Conservation (phyloP, 2,113 vertebrate genomes). For the Strix aluco region DNA sequence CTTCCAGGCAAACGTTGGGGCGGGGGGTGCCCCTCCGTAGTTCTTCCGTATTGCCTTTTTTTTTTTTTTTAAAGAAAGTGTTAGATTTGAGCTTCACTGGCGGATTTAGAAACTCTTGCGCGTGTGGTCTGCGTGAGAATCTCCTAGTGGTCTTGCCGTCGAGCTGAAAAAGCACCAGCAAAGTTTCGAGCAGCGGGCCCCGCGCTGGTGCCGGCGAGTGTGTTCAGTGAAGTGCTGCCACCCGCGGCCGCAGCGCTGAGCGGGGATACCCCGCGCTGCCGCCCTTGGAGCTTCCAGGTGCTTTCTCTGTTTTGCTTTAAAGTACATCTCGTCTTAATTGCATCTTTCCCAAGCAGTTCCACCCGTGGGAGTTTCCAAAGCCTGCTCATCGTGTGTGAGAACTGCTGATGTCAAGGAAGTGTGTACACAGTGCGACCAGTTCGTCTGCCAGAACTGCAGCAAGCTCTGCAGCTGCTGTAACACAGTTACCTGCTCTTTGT, state of each 20-base stretch:
- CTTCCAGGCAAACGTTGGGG: rapidly evolving
- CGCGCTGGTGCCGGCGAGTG: neutral
- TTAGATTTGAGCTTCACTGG: neutral
- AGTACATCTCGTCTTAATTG: neutral
- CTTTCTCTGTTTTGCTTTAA: neutral
- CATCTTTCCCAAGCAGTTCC: slow-evolving; percentile 11
- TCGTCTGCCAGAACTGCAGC: slow-evolving; percentile 70
- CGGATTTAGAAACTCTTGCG: rapidly evolving
- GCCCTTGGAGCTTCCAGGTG: neutral
- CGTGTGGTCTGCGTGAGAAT: no score
- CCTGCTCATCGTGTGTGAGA: slow-evolving; percentile 74
- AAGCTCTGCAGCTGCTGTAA: slow-evolving; percentile 70
- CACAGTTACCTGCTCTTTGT: slow-evolving; percentile 56
- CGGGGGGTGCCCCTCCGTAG: neutral
- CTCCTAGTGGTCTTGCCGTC: rapidly evolving
- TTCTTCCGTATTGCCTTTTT: neutral
- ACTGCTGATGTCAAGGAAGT: slow-evolving; percentile 51
- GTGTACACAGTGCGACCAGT: slow-evolving; percentile 69
- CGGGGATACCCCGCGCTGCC: rapidly evolving
- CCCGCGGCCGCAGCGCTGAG: neutral
- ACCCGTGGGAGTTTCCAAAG: neutral
- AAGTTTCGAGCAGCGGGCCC: rapidly evolving
- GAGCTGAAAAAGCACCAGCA: rapidly evolving
- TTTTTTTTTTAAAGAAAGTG: neutral
- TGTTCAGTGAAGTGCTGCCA: neutral